phyloP scores from a whole-genome alignment of 2,113 vertebrate species.

The Pontoporia blainvillei region DNA sequence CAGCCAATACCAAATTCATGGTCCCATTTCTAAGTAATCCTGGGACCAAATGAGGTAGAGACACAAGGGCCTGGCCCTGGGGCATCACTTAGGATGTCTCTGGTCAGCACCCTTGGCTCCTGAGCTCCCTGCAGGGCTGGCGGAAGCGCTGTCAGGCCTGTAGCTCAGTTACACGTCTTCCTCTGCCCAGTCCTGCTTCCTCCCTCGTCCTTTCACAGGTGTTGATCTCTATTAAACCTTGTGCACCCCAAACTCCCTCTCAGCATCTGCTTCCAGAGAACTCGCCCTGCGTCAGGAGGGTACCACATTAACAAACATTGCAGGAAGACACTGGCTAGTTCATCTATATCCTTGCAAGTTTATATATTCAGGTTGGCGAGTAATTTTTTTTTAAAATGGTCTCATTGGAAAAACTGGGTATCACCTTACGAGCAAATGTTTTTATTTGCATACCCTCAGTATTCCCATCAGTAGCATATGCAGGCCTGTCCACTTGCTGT shows the following conservation, averaged over 20 bases:
- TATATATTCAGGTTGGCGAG: not conserved
- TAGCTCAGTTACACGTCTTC: not conserved
- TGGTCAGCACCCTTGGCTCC: not conserved
- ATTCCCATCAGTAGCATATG: not conserved
- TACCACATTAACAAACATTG: not conserved
- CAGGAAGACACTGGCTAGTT: not conserved
- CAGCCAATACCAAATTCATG: not conserved
- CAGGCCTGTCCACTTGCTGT: not conserved
- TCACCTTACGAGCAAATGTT: not conserved
- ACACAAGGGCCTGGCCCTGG: not conserved
- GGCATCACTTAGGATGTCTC: not conserved
- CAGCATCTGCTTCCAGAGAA: not conserved
- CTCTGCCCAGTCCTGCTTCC: not conserved
- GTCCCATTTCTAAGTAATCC: too few relatives aligned
- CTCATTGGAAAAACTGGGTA: not conserved
- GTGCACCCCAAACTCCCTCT: not conserved
- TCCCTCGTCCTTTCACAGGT: not conserved
- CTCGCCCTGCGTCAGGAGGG: too few relatives aligned
- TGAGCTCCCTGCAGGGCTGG: not conserved
- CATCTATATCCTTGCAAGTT: not conserved
- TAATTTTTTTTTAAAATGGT: fast-evolving
- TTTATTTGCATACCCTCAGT: not conserved
- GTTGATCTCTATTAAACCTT: not conserved
- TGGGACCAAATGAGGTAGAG: not conserved
- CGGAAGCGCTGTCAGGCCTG: not conserved